Base-by-base conservation (phyloP, 2,888 invertebrate species). In the Drosophila neonasuta region DNA sequence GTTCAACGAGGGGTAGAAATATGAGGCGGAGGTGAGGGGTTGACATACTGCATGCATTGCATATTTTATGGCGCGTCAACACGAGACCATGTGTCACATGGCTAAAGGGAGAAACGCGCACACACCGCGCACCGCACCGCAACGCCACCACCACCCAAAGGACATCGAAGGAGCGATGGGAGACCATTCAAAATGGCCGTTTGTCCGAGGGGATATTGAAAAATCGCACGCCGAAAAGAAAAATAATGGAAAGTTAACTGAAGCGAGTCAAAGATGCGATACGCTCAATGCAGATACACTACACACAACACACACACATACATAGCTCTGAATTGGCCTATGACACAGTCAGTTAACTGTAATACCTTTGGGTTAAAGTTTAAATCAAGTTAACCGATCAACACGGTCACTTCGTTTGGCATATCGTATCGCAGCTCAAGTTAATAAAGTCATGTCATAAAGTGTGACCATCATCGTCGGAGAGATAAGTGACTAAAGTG, bases 31-130 rank as follows among this genome's bases (percentile, higher is more conserved):
- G 52, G 17, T 6, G 17, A 11, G 57, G 65, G 69, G 71, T 71
- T 83, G 86, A 87, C 83, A 81, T 87, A 83, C 83, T 83, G 83
- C 83, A 85, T 87, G 83, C 83, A 85, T 79, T 87, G 87, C 83
- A 83, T 83, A 83, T 83, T 87, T 83, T 83, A 83, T 83, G 79
- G 77, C 77, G 74, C 83, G 85, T 83, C 83, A 83, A 83, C 87
- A 85, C 87, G 82, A 79, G 81, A 80, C 81, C 81, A 81, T 84
- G 81, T 81, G 86, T 81, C 87, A 76, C 79, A 68, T 77, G 70
- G 85, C 64, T 64, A 46, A 49, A 64, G 39, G 41, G 41, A 60
- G 36, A 55, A 41, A 6, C 0, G 6, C 24, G 24, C 24, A 1
- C 59, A 52, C 13, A 50, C 42, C 58, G 17, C 58, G 17, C 52